Conservation (phyloP, 2,113 vertebrate species). For the Solea solea region DNA sequence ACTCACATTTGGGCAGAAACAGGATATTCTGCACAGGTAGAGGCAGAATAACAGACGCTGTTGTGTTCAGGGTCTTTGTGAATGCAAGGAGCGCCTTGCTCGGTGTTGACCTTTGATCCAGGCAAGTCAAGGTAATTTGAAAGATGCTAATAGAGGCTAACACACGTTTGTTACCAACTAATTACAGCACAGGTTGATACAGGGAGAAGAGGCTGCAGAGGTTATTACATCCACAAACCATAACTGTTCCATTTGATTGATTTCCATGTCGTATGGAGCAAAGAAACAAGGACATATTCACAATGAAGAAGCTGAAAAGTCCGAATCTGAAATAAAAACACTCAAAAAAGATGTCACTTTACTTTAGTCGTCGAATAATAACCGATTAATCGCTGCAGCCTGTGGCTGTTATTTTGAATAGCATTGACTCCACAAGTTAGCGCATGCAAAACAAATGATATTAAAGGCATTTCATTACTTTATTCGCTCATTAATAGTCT, state of each 20-base stretch:
- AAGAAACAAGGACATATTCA: no score
- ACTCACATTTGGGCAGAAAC: neutral
- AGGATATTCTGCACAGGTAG: neutral
- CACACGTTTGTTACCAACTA: neutral
- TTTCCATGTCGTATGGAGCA: no score
- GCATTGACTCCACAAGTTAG: constrained; percentile 7
- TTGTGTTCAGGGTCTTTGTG: constrained; percentile 7
- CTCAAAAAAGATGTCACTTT: no score
- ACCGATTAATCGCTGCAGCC: no score
- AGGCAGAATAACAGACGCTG: constrained; percentile 27
- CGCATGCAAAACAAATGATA: constrained; percentile 24
- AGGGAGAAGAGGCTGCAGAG: neutral
- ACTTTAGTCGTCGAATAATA: no score
- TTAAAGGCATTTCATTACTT: neutral
- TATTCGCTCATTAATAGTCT: neutral
- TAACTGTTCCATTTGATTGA: no score
- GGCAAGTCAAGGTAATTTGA: constrained; percentile 36
- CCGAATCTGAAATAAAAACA: no score
- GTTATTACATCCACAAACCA: neutral
- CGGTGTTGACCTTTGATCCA: constrained; percentile 46
- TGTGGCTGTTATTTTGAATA: constrained; percentile 19
- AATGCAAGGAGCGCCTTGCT: constrained; percentile 2
- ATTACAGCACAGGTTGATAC: constrained; percentile 9
- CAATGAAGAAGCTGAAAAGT: no score
- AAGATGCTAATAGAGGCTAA: constrained; percentile 17